Base-by-base conservation (phyloP, 2,888 invertebrate species). In the Meganola albula region DNA sequence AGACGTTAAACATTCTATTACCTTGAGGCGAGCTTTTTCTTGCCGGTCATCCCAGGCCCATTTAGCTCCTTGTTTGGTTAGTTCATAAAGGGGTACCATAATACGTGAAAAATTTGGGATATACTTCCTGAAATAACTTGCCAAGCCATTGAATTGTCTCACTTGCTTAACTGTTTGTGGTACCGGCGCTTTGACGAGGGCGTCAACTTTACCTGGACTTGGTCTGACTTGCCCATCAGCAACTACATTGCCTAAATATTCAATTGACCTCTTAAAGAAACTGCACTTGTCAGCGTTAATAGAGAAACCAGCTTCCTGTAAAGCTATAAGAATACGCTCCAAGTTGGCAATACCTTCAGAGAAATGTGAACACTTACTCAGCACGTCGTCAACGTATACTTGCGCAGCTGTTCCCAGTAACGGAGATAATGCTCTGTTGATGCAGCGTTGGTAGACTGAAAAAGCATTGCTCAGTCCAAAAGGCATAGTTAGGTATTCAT, bases 381-480 rank as follows among this genome's bases (percentile, higher is more conserved):
- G 7, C 0, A 59, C 58, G 13, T 61, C 61, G 39, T 61, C 61
- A 2, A 59, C 31, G 18, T 60, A 63, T 0, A 58, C 57, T 10
- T 51, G 51, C 4, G 45, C 48, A 5, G 35, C 44, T 10, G 27
- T 31, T 20, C 33, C 26, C n/a, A 36, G 5, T 9, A 51, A 27
- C 5, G 34, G 12, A 3, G 11, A 1, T 5, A 39, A 18, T 8
- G 39, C 39, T 12, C 34, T 27, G 10, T 31, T 31, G 2, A 37
- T 37, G 5, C 27, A 27, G 6, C 36, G 11, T 14, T 36, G 36
- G 24, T 36, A 36, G 1, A 62, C 58, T 0, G 55, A 43, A 3
- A 14, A 13, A 0, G 57, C 54, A 27, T 59, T 63, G 11, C 46
- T 16, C 0, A 60, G 21, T 1, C 57, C 55, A 43, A 55, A 59